Evolutionary conservation across 2,888 invertebrate genomes (phyloP), one percentile per base, ranked within the genome.

Genomic region (Alloscopus bannaensis): DNA sequence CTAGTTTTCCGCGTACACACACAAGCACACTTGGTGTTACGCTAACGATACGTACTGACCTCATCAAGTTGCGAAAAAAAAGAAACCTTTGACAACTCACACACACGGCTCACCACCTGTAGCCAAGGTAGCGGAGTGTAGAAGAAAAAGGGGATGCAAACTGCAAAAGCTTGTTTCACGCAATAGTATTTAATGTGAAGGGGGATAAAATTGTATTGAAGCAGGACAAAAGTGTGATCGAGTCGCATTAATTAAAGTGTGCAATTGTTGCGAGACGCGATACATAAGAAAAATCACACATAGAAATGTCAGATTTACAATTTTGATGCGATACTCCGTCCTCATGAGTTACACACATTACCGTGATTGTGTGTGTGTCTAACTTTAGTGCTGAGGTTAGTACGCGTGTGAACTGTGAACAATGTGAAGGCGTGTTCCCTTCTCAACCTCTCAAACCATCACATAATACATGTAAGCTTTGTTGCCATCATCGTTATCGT

Each of bases 191-290:
- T n/a, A n/a, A n/a, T n/a, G n/a, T n/a, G n/a, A n/a, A n/a, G n/a
- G n/a, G n/a, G n/a, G n/a, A n/a, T n/a, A n/a, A n/a, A n/a, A n/a
- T n/a, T n/a, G n/a, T n/a, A 42, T 59, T 69, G 69, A 69, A 69
- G 42, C 69, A 69, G 69, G 69, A 69, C 69, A 69, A 69, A 40
- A 69, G 57, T n/a, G n/a, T n/a, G n/a, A n/a, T n/a, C n/a, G n/a
- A 57, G 69, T 69, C 59, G 45, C 69, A 69, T 69, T 57, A 69
- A 69, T 69, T 69, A 69, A 45, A 40, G 45, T n/a, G 11, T 40
- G 36, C 36, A 66, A n/a, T 26, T 52, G 50, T n/a, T 18, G n/a
- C n/a, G n/a, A 36, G 36, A 36, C 13, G 40, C 40, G 36, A 8
- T 8, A 36, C 13, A 36, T 36, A 36, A 36, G 6, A 36, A 36